Conservation (phyloP, 2,888 invertebrate genomes). For the Papilio demoleus region DNA sequence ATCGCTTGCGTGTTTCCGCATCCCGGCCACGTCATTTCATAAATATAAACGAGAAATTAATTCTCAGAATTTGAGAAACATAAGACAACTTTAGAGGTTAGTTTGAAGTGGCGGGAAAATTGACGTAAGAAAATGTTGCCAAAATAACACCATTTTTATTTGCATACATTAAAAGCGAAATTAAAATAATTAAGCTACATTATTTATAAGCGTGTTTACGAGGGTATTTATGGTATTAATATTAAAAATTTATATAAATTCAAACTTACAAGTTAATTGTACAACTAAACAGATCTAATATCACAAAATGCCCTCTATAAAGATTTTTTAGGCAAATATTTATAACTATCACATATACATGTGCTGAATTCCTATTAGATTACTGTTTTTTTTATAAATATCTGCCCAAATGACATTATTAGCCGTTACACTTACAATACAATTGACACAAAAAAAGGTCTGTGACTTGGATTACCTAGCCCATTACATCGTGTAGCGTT, state of each 20-base stretch:
- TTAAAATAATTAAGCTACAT: conserved; percentile 56
- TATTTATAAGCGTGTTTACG: conserved; percentile 49
- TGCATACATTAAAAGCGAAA: conserved; percentile 49
- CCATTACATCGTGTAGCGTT: conserved; percentile 64
- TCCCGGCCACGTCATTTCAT: conserved; percentile 9
- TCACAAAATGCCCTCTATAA: conserved; percentile 50
- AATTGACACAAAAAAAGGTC: conserved; percentile 24
- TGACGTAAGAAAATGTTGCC: conserved; percentile 35
- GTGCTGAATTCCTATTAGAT: neutral
- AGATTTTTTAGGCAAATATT: conserved; percentile 39
- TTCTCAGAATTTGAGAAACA: neutral
- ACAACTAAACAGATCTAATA: conserved; percentile 39
- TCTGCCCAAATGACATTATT: conserved; percentile 32
- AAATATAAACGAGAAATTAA: conserved; percentile 9
- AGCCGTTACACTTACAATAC: conserved; percentile 28
- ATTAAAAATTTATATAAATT: conserved; percentile 9
- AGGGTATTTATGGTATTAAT: conserved; percentile 50
- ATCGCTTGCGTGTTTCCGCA: conserved; percentile 15
- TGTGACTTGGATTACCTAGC: conserved; percentile 55
- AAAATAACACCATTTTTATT: conserved; percentile 36
- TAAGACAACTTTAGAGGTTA: conserved; percentile 2
- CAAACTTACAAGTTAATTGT: conserved; percentile 5
- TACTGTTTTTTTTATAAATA: conserved; percentile 41
- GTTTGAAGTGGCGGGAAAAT: conserved; percentile 25
- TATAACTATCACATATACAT: no score